These are phyloP conservation scores for Rhinolophus ferrumequinum DNA, from an alignment of 2,113 vertebrate species.

Conservation along the genomic window DNA sequence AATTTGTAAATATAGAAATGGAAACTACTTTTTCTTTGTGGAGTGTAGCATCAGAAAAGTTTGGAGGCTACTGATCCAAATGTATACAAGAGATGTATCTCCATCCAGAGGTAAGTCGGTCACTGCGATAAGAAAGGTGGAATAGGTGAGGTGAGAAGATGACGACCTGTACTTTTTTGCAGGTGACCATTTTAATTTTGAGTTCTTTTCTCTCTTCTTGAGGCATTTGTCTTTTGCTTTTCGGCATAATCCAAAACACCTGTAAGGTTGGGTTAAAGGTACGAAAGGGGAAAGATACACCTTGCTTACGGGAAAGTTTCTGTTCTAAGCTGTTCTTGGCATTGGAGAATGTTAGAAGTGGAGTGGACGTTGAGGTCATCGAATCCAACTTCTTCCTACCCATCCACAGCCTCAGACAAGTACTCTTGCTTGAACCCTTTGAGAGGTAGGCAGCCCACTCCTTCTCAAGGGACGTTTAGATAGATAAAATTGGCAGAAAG, in stretches of 20 bases:
- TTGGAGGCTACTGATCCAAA: neutral
- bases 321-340: neutral
- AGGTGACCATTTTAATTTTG: constrained; percentile 2
- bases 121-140: neutral
- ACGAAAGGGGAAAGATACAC: neutral
- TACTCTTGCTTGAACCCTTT: neutral
- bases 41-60: neutral
- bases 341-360: neutral
- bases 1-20: neutral
- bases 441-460: neutral
- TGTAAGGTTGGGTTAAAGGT: neutral
- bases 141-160: neutral
- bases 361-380: neutral
- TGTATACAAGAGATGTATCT: neutral
- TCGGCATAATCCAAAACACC: constrained; percentile 8
- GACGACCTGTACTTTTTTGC: neutral
- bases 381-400: neutral
- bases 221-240: neutral
- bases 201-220: neutral
- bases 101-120: neutral
- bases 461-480: neutral
- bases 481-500: neutral
- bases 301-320: neutral
- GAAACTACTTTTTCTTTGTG: neutral
- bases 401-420: neutral